Evolutionary conservation across 2,113 vertebrate species (phyloP).

Genomic region (Acrocephalus kingi): DNA sequence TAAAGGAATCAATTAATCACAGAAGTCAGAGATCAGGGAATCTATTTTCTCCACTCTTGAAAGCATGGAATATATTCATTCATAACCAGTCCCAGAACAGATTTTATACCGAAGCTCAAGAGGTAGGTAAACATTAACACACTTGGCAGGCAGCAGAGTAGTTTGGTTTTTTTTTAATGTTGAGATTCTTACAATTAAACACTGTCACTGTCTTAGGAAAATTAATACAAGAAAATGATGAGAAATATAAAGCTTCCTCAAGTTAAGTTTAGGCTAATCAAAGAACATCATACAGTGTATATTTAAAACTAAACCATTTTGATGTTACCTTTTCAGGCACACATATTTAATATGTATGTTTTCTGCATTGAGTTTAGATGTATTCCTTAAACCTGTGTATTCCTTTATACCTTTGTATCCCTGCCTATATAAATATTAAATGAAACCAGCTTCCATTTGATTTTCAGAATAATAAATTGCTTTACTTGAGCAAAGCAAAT

Average conservation of each 20-base stretch:
- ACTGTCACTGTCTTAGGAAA: neutral
- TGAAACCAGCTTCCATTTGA: neutral
- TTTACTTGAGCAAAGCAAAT: neutral
- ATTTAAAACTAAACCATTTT: neutral
- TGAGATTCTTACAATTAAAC: neutral
- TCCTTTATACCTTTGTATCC: neutral
- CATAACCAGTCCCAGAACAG: neutral
- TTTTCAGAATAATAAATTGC: neutral
- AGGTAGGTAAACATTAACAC: neutral
- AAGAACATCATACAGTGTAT: neutral
- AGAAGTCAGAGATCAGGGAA: neutral
- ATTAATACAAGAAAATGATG: neutral
- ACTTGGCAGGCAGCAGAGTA: neutral
- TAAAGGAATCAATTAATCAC: conserved; percentile 26
- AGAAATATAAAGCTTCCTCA: neutral
- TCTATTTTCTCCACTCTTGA: neutral
- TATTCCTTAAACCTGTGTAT: neutral
- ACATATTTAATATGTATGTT: neutral
- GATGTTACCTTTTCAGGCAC: neutral
- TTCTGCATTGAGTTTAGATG: neutral
- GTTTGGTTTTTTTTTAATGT: neutral
- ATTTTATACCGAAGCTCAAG: neutral
- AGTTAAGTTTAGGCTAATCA: neutral
- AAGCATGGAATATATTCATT: neutral
- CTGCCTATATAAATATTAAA: neutral